A percentile compares a stretch with the other conserved stretches of the same genome.
Evolutionary conservation across 2,888 invertebrate species (phyloP).

Genomic region (Drosophila fulvimacula): DNA sequence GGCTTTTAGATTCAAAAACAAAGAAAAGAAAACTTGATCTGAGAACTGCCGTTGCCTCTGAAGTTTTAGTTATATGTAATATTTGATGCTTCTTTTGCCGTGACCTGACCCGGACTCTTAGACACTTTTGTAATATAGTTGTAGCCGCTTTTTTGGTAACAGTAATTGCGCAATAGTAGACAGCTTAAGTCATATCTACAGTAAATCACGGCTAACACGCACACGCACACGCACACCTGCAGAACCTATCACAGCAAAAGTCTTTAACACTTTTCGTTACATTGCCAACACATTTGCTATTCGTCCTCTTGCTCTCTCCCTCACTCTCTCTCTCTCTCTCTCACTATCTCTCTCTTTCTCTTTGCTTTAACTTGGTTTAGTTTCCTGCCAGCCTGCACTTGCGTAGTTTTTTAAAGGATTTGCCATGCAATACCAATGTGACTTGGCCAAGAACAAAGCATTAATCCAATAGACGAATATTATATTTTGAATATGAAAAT

Average conservation of each 20-base stretch:
- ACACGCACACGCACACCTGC: not conserved
- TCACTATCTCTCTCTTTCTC: not conserved
- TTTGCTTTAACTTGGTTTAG: constrained; percentile 21
- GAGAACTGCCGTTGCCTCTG: not conserved
- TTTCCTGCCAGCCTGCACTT: constrained; percentile 22
- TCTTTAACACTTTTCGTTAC: constrained; percentile 6
- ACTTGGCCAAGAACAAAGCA: not conserved
- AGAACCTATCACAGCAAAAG: constrained; percentile 2
- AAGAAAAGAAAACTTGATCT: not conserved
- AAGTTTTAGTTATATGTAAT: not conserved
- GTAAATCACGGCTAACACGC: constrained; percentile 6
- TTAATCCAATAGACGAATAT: not conserved
- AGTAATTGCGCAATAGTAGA: constrained; percentile 13
- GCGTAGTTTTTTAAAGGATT: constrained; percentile 5
- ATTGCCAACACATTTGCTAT: not conserved
- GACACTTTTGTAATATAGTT: constrained; percentile 5
- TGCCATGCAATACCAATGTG: constrained; percentile 1
- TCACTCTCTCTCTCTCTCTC: not conserved
- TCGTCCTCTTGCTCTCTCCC: not conserved
- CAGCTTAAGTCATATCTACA: not conserved
- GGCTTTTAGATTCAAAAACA: constrained; percentile 1
- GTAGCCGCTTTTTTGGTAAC: constrained; percentile 4
- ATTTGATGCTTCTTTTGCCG: not conserved
- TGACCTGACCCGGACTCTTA: constrained; percentile 1
- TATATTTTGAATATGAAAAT: not conserved